A percentile compares a stretch with the other conserved stretches of the same genome.
Evolutionary conservation across 1,140 invertebrate genomes (phyloP).

Genomic region (Micrasema minimum): DNA sequence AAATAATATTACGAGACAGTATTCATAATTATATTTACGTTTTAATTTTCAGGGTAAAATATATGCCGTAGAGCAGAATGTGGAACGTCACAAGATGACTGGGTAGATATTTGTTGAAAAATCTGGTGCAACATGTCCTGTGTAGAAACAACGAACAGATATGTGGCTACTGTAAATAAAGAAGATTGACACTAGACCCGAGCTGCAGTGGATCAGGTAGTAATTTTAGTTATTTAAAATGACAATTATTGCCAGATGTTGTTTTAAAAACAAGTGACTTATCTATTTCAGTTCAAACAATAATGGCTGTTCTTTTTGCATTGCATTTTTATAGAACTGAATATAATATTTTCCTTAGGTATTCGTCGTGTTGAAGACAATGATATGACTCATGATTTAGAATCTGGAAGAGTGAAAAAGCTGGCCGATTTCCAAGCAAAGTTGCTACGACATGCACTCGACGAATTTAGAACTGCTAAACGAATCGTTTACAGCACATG

Average conservation of each 20-base stretch:
- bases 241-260: too few relatives aligned
- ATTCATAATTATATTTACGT: too few relatives aligned
- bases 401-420: slow-evolving; percentile 70
- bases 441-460: slow-evolving; percentile 86
- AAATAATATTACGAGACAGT: too few relatives aligned
- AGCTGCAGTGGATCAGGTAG: slow-evolving; percentile 94
- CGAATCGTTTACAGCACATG: slow-evolving; percentile 95
- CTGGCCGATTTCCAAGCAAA: slow-evolving; percentile 86
- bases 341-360: slow-evolving; percentile 58
- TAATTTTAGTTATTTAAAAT: too few relatives aligned
- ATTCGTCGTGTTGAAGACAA: slow-evolving; percentile 59
- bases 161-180: slow-evolving; percentile 76
- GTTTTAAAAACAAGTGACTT: too few relatives aligned
- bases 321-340: too few relatives aligned
- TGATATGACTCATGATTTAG: slow-evolving; percentile 55
- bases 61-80: slow-evolving; percentile 84
- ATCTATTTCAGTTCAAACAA: too few relatives aligned
- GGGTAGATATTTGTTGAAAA: slow-evolving; percentile 71
- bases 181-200: slow-evolving; percentile 84
- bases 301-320: too few relatives aligned
- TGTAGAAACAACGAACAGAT: slow-evolving; percentile 74
- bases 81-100: slow-evolving; percentile 73
- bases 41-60: too few relatives aligned
- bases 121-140: slow-evolving; percentile 74
- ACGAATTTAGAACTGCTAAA: slow-evolving; percentile 83